phyloP scores from a whole-genome alignment of 2,888 invertebrate species.

The Apodemia zela region DNA sequence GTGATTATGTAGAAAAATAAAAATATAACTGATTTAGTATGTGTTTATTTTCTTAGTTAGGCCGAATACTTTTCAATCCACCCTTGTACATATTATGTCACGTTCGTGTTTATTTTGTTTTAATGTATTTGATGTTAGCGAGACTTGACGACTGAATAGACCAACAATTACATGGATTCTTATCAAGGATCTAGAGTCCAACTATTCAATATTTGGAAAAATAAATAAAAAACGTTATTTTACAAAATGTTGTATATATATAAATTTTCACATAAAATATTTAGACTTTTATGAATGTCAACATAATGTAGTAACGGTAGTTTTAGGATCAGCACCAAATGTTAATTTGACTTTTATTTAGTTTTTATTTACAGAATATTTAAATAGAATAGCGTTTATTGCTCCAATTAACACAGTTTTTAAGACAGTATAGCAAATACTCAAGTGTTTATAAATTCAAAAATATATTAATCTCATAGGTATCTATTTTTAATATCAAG shows the following conservation, averaged over 20 bases:
- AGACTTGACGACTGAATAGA: no score
- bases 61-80: no score
- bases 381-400: not conserved
- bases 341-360: constrained; percentile 8
- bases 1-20: no score
- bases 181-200: no score
- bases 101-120: no score
- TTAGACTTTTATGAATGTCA: constrained; percentile 46
- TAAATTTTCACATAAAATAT: constrained; percentile 53
- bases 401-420: not conserved
- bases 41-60: no score
- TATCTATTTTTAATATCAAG: no score
- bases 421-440: not conserved
- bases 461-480: not conserved
- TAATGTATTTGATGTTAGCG: no score
- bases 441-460: not conserved
- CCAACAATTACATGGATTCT: no score
- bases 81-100: no score
- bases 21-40: no score
- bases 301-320: constrained; percentile 26
- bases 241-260: constrained; percentile 73
- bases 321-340: constrained; percentile 11
- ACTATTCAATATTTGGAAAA: not conserved
- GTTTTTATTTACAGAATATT: constrained; percentile 5
- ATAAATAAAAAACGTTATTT: constrained; percentile 55